phyloP scores from a whole-genome alignment of 1,140 invertebrate genomes.

The Halictus rubicundus region DNA sequence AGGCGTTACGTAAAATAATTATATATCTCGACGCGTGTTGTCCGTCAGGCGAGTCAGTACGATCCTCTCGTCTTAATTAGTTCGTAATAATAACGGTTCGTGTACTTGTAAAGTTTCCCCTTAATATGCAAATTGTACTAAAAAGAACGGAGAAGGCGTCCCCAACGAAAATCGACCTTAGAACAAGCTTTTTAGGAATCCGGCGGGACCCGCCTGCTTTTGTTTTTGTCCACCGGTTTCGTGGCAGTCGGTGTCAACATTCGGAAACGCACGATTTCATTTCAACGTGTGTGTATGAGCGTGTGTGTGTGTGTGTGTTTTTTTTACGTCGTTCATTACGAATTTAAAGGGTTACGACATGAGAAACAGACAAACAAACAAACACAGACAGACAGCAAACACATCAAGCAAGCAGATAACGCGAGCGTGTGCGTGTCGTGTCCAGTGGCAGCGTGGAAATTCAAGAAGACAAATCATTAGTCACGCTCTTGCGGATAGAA shows the following conservation, averaged over 20 bases:
- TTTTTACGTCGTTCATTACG: background rate
- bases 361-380: background rate
- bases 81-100: conserved; percentile 53
- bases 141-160: conserved; percentile 77
- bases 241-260: background rate
- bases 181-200: conserved; percentile 95
- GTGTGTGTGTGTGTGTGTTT: background rate
- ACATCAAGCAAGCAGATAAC: conserved; percentile 40
- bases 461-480: conserved; percentile 58
- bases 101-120: conserved; percentile 64
- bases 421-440: conserved; percentile 38
- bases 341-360: background rate
- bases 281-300: background rate
- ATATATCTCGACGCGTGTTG: conserved; percentile 65
- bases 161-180: conserved; percentile 82
- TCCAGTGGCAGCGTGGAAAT: conserved; percentile 74
- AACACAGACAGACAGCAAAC: conserved; percentile 25
- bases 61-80: conserved; percentile 60
- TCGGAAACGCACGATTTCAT: conserved; percentile 16
- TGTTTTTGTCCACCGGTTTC: background rate
- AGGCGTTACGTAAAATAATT: conserved; percentile 73
- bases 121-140: conserved; percentile 78
- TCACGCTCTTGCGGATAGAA: background rate
- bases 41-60: conserved; percentile 57
- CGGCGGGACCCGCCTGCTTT: conserved; percentile 88